Percentiles rank a stretch among this genome's conserved stretches.
phyloP scores from a whole-genome alignment of 1,140 invertebrate species.

The Diplogasteroides magnus region DNA sequence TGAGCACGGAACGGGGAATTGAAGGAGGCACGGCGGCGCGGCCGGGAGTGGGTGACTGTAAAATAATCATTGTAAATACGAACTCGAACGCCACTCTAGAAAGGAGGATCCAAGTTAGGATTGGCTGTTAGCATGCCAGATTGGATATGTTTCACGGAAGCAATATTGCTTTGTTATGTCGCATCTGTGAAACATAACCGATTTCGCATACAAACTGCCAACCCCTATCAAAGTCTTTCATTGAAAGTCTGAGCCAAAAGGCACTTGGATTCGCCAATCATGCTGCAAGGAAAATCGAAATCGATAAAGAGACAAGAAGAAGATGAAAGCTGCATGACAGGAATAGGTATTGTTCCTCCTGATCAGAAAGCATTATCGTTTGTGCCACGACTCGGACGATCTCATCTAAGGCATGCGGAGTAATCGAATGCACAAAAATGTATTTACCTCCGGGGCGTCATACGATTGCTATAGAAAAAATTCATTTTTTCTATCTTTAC shows the following conservation, averaged over 20 bases:
- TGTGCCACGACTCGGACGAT: too few species aligned
- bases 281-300: conserved; percentile 11
- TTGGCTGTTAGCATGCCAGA: too few species aligned
- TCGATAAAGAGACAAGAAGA: not conserved
- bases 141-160: too few species aligned
- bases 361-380: too few species aligned
- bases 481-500: too few species aligned
- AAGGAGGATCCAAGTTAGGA: conserved; percentile 1
- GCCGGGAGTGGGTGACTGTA: conserved; percentile 34
- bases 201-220: too few species aligned
- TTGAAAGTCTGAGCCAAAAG: not conserved
- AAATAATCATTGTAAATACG: conserved; percentile 16
- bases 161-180: not conserved
- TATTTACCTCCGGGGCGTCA: too few species aligned
- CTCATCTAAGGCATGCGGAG: too few species aligned
- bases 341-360: too few species aligned
- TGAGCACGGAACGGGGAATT: conserved; percentile 27
- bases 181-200: too few species aligned
- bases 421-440: too few species aligned
- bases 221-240: conserved; percentile 3
- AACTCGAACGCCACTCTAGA: conserved; percentile 21
- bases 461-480: conserved; percentile 8
- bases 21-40: conserved; percentile 17
- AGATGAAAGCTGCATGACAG: too few species aligned
- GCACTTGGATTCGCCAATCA: not conserved